These are phyloP conservation scores for Leptodactylus fuscus DNA, from an alignment of 2,113 vertebrate species.

Conservation along the genomic window DNA sequence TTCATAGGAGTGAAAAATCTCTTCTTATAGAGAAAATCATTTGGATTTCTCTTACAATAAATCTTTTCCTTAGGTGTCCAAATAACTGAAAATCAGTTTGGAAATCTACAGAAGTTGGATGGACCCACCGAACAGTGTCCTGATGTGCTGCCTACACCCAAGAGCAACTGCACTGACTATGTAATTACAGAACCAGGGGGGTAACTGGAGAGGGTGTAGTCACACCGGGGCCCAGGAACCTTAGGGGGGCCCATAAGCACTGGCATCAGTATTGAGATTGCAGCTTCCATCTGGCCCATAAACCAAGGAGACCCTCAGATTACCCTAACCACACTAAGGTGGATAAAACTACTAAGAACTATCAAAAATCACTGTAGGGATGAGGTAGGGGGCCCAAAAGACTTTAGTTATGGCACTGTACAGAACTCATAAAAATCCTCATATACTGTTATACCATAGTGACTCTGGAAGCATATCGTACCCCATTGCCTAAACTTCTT, in stretches of 20 bases:
- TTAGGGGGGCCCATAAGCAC: too few species aligned
- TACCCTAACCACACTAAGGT: too few species aligned
- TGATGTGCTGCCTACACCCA: slow-evolving; percentile 66
- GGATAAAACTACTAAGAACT: too few species aligned
- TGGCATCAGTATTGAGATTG: too few species aligned
- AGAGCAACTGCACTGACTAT: slow-evolving; percentile 67
- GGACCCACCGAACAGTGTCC: slow-evolving; percentile 82
- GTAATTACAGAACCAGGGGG: slow-evolving; percentile 30
- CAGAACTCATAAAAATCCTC: too few species aligned
- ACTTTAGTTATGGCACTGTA: too few species aligned
- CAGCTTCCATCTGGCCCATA: too few species aligned
- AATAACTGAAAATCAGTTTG: slow-evolving; percentile 77
- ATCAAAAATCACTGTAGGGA: too few species aligned
- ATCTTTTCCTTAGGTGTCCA: slow-evolving; percentile 59
- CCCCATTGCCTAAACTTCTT: background rate
- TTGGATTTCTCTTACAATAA: background rate
- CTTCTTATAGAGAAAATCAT: background rate
- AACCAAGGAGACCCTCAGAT: too few species aligned
- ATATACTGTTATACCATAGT: background rate
- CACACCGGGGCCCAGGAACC: too few species aligned
- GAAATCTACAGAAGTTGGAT: slow-evolving; percentile 81
- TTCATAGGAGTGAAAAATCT: background rate
- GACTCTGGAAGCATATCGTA: background rate
- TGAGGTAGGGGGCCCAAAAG: too few species aligned
- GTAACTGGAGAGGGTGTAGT: too few species aligned